Percentiles rank a stretch among this genome's conserved stretches.
phyloP scores from a whole-genome alignment of 2,797 vertebrate genomes.

The Lophotriccus pileatus region DNA sequence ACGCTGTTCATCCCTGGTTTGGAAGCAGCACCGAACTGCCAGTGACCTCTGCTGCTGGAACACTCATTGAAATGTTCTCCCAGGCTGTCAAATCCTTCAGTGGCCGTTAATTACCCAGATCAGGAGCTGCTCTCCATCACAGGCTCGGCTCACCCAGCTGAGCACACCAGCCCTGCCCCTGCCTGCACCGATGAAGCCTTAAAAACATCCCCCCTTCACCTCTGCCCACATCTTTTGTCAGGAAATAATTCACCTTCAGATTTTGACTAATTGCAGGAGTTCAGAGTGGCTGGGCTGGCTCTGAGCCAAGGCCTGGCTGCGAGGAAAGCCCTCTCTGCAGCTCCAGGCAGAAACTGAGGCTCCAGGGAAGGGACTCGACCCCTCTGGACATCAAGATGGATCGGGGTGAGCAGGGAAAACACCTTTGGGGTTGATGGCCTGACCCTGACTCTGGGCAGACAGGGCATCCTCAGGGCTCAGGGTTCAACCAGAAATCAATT shows the following conservation, averaged over 20 bases:
- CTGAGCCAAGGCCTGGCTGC: neutral
- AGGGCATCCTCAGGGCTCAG: neutral
- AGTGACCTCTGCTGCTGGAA: neutral
- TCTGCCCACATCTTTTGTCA: neutral
- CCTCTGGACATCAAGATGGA: neutral
- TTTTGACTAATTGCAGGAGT: neutral
- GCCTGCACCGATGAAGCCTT: constrained; percentile 15
- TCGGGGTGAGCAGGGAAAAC: neutral
- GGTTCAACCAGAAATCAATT: neutral
- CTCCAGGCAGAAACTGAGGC: neutral
- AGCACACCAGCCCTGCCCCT: neutral
- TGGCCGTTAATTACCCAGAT: neutral
- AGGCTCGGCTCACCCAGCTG: neutral
- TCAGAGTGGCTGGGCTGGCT: neutral
- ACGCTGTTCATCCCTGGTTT: accelerated
- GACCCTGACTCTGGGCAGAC: neutral
- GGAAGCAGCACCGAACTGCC: neutral
- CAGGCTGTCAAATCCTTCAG: neutral
- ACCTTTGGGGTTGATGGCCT: neutral
- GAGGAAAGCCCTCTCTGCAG: neutral
- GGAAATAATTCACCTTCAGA: neutral
- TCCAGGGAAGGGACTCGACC: neutral
- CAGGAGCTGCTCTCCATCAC: neutral
- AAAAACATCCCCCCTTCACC: neutral
- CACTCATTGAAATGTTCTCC: neutral